Percentiles rank a stretch among this genome's conserved stretches.
Conservation (phyloP, 2,888 invertebrate species). For the Tachina lurida region DNA sequence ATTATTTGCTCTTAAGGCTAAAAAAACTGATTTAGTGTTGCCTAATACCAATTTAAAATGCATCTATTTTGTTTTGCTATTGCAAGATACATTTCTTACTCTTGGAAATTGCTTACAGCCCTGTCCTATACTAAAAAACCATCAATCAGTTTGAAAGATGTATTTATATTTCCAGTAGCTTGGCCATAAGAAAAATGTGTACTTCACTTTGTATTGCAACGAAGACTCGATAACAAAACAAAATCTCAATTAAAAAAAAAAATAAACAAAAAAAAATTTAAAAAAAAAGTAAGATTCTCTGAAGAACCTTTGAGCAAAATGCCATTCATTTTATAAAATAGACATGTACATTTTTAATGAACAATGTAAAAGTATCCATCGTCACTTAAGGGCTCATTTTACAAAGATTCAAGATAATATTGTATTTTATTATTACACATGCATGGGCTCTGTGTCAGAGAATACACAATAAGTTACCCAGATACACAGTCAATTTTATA, state of each 20-base stretch:
- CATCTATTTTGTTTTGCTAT: not conserved
- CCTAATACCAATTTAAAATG: not conserved
- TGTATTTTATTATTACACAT: constrained; percentile 58
- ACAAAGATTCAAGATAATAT: constrained; percentile 68
- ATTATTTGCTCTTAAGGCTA: not conserved
- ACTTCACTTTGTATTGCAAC: constrained; percentile 47
- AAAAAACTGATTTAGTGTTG: not conserved
- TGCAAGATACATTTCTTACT: not conserved
- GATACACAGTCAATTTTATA: constrained; percentile 21
- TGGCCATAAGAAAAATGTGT: not conserved
- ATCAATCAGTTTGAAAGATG: constrained; percentile 36
- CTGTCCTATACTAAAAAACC: constrained; percentile 1
- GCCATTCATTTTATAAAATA: constrained; percentile 53
- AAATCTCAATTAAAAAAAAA: constrained; percentile 15
- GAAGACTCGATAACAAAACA: constrained; percentile 42
- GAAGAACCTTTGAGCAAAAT: constrained; percentile 65
- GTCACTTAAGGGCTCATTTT: constrained; percentile 70
- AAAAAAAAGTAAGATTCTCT: constrained; percentile 33
- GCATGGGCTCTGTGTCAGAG: constrained; percentile 38
- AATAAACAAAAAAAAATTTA: not conserved
- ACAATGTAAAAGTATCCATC: constrained; percentile 68
- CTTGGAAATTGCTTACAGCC: constrained; percentile 9
- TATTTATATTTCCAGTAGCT: constrained; percentile 44
- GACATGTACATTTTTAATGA: constrained; percentile 54
- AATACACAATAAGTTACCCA: constrained; percentile 32